Evolutionary conservation across 2,888 invertebrate species (phyloP).

Genomic region (Oscheius onirici): DNA sequence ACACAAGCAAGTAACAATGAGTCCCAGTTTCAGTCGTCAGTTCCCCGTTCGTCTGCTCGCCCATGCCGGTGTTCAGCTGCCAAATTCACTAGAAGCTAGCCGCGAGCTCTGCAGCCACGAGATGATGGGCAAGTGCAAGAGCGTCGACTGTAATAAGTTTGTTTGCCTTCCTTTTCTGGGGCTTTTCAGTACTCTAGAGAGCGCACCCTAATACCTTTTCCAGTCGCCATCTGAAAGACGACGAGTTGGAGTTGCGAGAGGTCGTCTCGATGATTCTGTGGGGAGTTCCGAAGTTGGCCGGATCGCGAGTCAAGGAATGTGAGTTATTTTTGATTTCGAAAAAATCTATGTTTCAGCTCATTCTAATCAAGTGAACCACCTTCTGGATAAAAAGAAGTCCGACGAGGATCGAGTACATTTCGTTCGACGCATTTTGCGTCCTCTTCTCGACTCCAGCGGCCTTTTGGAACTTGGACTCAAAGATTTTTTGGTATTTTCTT

Average conservation of each 20-base stretch:
- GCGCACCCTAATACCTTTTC: neutral
- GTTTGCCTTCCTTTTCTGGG: neutral
- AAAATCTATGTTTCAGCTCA: neutral
- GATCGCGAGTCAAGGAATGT: neutral
- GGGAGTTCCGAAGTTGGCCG: neutral
- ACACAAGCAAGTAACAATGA: too few species aligned
- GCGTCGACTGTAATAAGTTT: constrained; percentile 15
- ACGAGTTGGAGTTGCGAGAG: neutral
- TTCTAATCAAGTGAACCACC: neutral
- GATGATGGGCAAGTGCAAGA: constrained; percentile 27
- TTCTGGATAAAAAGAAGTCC: neutral
- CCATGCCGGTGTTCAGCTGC: constrained; percentile 17
- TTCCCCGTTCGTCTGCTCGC: constrained; percentile 19
- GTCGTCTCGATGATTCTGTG: constrained; percentile 21
- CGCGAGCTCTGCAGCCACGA: constrained; percentile 17
- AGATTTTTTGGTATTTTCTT: neutral
- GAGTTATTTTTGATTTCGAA: neutral
- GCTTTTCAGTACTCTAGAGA: neutral
- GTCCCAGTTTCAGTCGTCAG: too few species aligned
- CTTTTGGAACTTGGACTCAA: neutral
- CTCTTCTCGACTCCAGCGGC: neutral
- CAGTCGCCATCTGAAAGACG: constrained; percentile 20
- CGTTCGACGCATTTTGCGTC: neutral
- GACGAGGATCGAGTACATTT: neutral
- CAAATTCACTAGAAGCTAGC: neutral